A percentile compares a stretch with the other conserved stretches of the same genome.
phyloP scores from a whole-genome alignment of 2,797 vertebrate genomes.

The Pseudomugil gertrudae region DNA sequence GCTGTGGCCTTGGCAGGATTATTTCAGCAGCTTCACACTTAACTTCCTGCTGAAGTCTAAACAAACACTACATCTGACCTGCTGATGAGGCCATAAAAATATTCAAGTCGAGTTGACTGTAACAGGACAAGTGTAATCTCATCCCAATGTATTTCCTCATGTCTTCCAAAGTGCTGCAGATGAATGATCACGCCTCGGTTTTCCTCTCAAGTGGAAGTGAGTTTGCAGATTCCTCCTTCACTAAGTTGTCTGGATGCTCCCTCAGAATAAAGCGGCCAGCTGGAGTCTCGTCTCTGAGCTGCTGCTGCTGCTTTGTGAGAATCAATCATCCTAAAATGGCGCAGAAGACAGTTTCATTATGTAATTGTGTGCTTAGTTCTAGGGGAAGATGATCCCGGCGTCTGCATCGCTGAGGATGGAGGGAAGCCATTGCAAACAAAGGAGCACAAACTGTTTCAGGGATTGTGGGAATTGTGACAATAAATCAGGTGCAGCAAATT shows the following conservation, averaged over 20 bases:
- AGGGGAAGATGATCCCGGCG: slow-evolving; percentile 35
- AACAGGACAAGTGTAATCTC: background rate
- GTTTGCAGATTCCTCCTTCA: slow-evolving; percentile 1
- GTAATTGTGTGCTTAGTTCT: slow-evolving; percentile 63
- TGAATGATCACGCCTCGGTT: background rate
- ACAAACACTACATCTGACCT: background rate
- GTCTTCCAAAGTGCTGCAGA: background rate
- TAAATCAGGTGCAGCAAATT: slow-evolving; percentile 8
- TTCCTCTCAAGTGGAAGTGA: background rate
- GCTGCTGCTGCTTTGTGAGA: slow-evolving; percentile 29
- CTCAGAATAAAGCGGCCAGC: slow-evolving; percentile 17
- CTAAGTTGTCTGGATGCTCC: background rate
- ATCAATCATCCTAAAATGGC: slow-evolving; percentile 51
- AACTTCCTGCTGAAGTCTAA: background rate
- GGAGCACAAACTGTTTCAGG: background rate
- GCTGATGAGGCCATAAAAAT: background rate
- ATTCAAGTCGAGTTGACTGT: background rate
- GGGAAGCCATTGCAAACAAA: background rate
- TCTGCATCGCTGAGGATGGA: slow-evolving; percentile 15
- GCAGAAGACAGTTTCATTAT: slow-evolving; percentile 56
- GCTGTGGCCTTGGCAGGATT: no score
- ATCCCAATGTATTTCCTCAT: background rate
- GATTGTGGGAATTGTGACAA: background rate
- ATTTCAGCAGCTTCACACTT: background rate
- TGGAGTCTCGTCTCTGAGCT: slow-evolving; percentile 5